Evolutionary conservation across 2,797 vertebrate species (phyloP).

Genomic region (Chelmon rostratus): DNA sequence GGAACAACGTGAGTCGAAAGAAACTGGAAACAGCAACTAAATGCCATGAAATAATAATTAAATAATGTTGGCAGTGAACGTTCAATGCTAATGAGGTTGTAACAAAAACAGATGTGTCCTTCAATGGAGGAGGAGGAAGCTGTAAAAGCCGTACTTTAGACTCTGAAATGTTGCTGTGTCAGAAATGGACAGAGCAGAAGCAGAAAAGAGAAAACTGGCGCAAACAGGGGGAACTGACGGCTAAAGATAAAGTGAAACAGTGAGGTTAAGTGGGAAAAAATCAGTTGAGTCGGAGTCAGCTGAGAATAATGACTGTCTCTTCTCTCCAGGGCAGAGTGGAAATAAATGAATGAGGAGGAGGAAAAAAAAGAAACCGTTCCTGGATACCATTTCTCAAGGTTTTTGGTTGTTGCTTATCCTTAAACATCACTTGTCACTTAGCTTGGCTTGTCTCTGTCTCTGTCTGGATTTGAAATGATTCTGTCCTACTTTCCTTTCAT

Average conservation of each 20-base stretch:
- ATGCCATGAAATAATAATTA: too few species aligned
- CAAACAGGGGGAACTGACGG: background rate
- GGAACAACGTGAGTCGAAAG: too few species aligned
- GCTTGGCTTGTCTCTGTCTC: background rate
- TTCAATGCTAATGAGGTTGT: background rate
- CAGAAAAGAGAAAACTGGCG: background rate
- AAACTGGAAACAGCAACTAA: too few species aligned
- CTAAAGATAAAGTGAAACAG: background rate
- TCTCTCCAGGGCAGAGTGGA: background rate
- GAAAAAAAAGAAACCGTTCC: background rate
- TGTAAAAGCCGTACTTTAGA: constrained; percentile 9
- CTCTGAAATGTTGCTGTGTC: constrained; percentile 9
- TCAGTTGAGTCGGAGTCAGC: background rate
- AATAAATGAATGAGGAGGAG: background rate
- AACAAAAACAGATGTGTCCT: background rate
- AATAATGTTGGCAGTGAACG: background rate
- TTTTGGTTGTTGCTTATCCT: background rate
- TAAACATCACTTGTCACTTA: background rate
- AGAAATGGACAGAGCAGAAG: background rate
- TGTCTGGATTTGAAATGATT: too few species aligned
- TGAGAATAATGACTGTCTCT: background rate
- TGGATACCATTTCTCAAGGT: background rate
- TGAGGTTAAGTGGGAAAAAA: background rate
- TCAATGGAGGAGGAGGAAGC: too few species aligned
- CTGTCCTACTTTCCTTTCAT: background rate